These are phyloP conservation scores for Lagorchestes hirsutus DNA, from an alignment of 2,797 vertebrate species.

Conservation along the genomic window DNA sequence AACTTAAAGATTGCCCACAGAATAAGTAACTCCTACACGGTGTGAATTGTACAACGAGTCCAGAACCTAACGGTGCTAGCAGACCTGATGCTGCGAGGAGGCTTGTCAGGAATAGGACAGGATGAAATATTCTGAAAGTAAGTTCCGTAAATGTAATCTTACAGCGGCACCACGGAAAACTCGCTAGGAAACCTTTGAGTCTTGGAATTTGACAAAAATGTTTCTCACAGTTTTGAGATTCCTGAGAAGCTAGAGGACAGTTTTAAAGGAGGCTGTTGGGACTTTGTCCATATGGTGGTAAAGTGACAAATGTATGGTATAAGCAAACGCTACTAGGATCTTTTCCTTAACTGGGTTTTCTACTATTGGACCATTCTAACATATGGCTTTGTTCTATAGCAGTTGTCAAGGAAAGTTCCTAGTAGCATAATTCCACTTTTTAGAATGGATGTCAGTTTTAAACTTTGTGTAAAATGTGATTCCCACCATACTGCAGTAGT, in stretches of 20 bases:
- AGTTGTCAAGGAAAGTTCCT: not conserved
- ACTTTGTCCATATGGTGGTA: not conserved
- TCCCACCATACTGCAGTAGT: not conserved
- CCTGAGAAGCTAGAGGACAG: not conserved
- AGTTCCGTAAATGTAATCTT: not conserved
- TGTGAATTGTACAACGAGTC: not conserved
- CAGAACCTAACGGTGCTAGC: not conserved
- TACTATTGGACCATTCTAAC: not conserved
- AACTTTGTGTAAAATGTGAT: conserved; percentile 17
- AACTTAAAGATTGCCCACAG: not conserved
- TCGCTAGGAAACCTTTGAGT: not conserved
- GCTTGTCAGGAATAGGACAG: not conserved
- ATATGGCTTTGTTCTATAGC: not conserved
- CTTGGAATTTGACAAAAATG: not conserved
- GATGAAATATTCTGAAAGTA: not conserved
- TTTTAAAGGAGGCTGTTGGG: not conserved
- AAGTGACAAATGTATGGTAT: too few species aligned
- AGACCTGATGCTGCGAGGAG: not conserved
- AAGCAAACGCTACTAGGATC: not conserved
- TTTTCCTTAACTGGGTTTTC: not conserved
- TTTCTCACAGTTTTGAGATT: not conserved
- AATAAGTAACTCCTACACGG: not conserved
- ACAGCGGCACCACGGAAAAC: not conserved
- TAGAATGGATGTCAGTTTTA: not conserved
- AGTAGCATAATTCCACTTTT: not conserved